phyloP scores from a whole-genome alignment of 2,888 invertebrate genomes.

The Trisateles emortualis region DNA sequence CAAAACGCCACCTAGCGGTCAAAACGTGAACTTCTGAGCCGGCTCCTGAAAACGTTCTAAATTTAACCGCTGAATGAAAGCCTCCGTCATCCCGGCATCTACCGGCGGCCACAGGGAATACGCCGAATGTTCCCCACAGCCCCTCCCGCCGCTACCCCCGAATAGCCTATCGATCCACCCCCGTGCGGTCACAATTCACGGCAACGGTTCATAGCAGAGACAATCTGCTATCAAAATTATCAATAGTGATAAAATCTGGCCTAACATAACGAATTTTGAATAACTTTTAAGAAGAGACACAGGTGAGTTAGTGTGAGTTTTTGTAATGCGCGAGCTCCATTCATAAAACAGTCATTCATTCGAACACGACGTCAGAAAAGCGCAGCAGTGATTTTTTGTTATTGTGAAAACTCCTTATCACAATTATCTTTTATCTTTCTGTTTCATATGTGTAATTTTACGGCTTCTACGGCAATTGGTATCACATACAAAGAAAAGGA shows the following conservation, averaged over 20 bases:
- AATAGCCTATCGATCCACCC: slow-evolving; percentile 76
- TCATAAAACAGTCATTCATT: slow-evolving; percentile 63
- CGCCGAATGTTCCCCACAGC: slow-evolving; percentile 47
- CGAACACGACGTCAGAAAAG: slow-evolving; percentile 69
- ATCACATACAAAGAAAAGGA: background rate
- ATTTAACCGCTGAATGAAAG: slow-evolving; percentile 42
- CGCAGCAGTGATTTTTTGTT: slow-evolving; percentile 51
- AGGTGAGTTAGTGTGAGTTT: slow-evolving; percentile 65
- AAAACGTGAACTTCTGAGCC: slow-evolving; percentile 28
- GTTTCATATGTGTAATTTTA: background rate
- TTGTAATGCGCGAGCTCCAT: slow-evolving; percentile 44
- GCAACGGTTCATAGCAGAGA: slow-evolving; percentile 70
- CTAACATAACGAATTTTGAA: slow-evolving; percentile 56
- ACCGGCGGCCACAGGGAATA: slow-evolving; percentile 63
- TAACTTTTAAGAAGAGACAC: slow-evolving; percentile 24
- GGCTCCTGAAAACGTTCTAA: slow-evolving; percentile 46
- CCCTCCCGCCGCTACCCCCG: slow-evolving; percentile 48
- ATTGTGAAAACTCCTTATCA: slow-evolving; percentile 28
- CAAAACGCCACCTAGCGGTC: slow-evolving; percentile 35
- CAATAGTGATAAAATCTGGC: slow-evolving; percentile 61
- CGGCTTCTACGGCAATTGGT: background rate
- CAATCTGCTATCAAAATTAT: slow-evolving; percentile 63
- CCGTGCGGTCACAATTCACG: slow-evolving; percentile 68
- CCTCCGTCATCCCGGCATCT: slow-evolving; percentile 72
- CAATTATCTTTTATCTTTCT: slow-evolving; percentile 26